Evolutionary conservation across 2,888 invertebrate species (phyloP), one percentile per base, ranked within the genome.

Genomic region (Xiphydria camelus): DNA sequence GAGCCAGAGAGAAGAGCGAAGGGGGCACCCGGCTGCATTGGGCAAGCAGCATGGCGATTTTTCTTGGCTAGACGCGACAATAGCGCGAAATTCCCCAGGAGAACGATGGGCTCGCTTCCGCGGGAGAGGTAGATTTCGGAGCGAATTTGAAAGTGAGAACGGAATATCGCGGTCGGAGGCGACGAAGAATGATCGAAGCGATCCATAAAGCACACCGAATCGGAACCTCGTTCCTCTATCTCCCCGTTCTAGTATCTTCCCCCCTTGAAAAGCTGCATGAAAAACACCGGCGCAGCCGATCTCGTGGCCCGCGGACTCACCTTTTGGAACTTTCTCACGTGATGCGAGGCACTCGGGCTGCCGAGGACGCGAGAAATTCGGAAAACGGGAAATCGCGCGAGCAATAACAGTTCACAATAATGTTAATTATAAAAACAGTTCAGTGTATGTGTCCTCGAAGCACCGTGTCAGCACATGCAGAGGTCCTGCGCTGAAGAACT

Each of bases 371-470:
- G 33, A 51, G 44, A 57, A 49, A 47, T 46, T 41, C 43, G 29
- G 48, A 47, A 46, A 59, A 55, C 47, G 43, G 49, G 48, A 47
- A 48, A 36, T 46, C 45, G 35, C 49, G 48, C 54, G 53, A 52
- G 42, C 49, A 59, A 64, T 55, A 55, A 57, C 56, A 58, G 55
- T 57, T 56, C 56, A 56, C 59, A 50, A 55, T 57, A 62, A 56
- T 57, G 55, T 55, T 56, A 64, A 67, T 66, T 67, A 67, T 60
- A 66, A 65, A 63, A 63, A 68, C 66, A 68, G 59, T 64, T 62
- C 54, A 46, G 59, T 61, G 60, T 59, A 48, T 44, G 53, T 49
- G 56, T 53, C 57, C 61, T 62, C 54, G 48, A 56, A 65, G 66
- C 63, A 66, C 66, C 62, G 64, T 66, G 55, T 55, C 51, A 55